Conservation (phyloP, 2,113 vertebrate species). For the Noturus placidus region DNA sequence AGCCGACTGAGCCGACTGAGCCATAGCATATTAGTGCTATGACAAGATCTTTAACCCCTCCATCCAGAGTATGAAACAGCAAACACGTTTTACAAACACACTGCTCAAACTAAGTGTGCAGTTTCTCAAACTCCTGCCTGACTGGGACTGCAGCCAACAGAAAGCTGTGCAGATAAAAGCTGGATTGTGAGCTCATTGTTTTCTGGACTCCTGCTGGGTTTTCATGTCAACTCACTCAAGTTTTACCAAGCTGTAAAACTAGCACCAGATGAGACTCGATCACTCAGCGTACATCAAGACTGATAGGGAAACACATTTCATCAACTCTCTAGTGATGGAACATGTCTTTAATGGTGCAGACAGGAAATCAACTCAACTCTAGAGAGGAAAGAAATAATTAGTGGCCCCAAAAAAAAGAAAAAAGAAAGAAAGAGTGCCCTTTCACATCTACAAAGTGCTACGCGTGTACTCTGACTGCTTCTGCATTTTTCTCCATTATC, state of each 20-base stretch:
- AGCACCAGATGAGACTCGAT: slow-evolving; percentile 30
- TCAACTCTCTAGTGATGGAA: neutral
- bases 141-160: slow-evolving; percentile 16
- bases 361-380: slow-evolving; percentile 20
- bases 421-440: neutral
- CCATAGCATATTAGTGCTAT: neutral
- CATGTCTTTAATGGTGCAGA: neutral
- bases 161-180: slow-evolving; percentile 4
- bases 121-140: neutral
- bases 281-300: slow-evolving; percentile 7
- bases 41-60: neutral
- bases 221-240: slow-evolving; percentile 4
- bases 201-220: neutral
- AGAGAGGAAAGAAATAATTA: slow-evolving; percentile 12
- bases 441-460: neutral
- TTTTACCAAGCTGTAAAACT: slow-evolving; percentile 19
- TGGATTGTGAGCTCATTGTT: slow-evolving; percentile 26
- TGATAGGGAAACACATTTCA: neutral
- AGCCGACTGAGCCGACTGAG: too few relatives aligned
- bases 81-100: neutral
- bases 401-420: neutral
- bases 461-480: neutral
- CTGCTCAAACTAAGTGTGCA: neutral
- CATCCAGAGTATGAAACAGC: neutral
- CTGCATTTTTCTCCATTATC: slow-evolving; percentile 16